A percentile compares a stretch with the other conserved stretches of the same genome.
phyloP scores from a whole-genome alignment of 2,888 invertebrate species.

The Amphipyra tragopoginis region DNA sequence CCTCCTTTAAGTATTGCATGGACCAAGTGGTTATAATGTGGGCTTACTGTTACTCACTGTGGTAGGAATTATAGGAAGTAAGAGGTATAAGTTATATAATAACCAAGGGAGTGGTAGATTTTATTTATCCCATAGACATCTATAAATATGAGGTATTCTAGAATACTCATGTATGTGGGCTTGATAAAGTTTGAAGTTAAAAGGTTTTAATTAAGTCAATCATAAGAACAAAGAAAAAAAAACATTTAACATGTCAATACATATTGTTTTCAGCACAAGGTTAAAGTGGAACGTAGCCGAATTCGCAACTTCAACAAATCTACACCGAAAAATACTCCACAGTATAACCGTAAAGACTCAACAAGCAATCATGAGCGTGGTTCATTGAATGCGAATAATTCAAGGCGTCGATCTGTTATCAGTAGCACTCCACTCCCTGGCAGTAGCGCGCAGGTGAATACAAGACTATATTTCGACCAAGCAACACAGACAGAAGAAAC shows the following conservation, averaged over 20 bases:
- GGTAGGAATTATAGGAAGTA: too few species aligned
- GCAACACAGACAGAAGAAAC: slow-evolving; percentile 71
- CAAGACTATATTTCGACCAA: slow-evolving; percentile 66
- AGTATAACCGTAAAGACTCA: slow-evolving; percentile 19
- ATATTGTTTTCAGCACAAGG: slow-evolving; percentile 19
- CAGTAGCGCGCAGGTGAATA: slow-evolving; percentile 37
- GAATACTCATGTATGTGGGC: too few species aligned
- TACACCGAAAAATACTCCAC: slow-evolving; percentile 7
- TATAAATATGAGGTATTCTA: too few species aligned
- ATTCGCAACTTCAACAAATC: slow-evolving; percentile 10
- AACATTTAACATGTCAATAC: too few species aligned
- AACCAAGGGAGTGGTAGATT: too few species aligned
- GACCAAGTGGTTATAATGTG: not conserved
- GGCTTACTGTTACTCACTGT: too few species aligned
- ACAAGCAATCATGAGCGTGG: slow-evolving; percentile 2
- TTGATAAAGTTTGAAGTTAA: too few species aligned
- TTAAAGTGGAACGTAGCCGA: slow-evolving; percentile 7
- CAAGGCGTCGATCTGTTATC: slow-evolving; percentile 58
- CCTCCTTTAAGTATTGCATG: not conserved
- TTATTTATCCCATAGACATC: too few species aligned
- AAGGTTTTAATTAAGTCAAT: too few species aligned
- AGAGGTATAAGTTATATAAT: too few species aligned
- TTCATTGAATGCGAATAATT: slow-evolving; percentile 23
- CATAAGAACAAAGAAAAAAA: too few species aligned
- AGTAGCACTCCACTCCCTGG: slow-evolving; percentile 71